Percentiles rank a stretch among this genome's conserved stretches.
Conservation (phyloP, 2,113 vertebrate genomes). For the Camelus dromedarius region DNA sequence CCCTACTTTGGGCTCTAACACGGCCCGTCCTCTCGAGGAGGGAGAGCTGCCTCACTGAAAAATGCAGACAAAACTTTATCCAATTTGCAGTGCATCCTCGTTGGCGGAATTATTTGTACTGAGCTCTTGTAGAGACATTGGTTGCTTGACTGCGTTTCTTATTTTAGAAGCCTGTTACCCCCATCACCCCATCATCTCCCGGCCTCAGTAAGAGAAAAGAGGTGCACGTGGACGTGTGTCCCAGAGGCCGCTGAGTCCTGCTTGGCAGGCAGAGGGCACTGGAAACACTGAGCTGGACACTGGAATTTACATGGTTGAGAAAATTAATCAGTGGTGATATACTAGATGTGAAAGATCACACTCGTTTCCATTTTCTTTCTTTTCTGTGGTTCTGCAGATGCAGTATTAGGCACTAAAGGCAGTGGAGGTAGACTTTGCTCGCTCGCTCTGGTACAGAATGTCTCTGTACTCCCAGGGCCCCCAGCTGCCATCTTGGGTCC, state of each 20-base stretch:
- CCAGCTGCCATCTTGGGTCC: neutral
- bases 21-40: neutral
- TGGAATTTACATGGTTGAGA: neutral
- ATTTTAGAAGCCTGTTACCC: neutral
- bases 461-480: neutral
- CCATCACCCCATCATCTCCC: neutral
- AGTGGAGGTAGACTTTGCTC: neutral
- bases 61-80: neutral
- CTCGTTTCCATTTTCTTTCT: neutral
- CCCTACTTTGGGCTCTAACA: neutral
- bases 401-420: fast-evolving
- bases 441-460: neutral
- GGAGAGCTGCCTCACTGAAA: neutral
- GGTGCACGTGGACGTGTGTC: fast-evolving
- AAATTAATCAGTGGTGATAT: neutral
- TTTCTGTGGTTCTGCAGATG: neutral
- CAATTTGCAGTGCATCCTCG: neutral
- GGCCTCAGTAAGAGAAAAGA: neutral
- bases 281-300: neutral
- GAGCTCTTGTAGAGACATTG: neutral
- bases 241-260: neutral
- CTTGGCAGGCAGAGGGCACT: neutral
- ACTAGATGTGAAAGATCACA: neutral
- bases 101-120: neutral
- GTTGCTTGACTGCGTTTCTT: neutral